Base-by-base conservation (phyloP, 2,113 vertebrate species). In the Scomber scombrus region DNA sequence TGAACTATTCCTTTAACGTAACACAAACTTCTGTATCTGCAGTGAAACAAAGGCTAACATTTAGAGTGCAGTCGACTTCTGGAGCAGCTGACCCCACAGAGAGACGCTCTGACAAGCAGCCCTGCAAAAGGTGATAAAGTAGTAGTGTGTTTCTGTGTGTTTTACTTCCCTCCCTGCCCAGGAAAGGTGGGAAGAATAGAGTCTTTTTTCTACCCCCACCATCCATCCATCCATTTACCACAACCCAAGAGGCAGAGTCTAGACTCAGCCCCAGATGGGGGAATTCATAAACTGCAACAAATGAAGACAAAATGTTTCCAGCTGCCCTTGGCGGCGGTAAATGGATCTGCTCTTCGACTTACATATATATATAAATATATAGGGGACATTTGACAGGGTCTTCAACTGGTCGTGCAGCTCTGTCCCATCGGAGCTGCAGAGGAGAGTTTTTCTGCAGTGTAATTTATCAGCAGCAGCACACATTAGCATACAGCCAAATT, bases 291-390 rank as follows among this genome's bases (percentile, higher is more conserved):
- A 82, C 49, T 65, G n/a, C 78, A 78, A 82, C 71, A 87, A 86
- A 90, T 86, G 64, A 88, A 91, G 89, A 86, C 77, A 87, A 88
- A 89, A 77, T 71, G 74, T 68, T 80, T 88, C 77, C 75, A 84
- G 85, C 64, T 79, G 85, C 56, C 71, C 55, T 71, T 54, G n/a
- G 51, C 0, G 13, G 62, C 19, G 0, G 71, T 13, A 49, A 61
- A 69, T 34, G 31, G 49, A n/a, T 47, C 66, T 69, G 45, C 60
- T 66, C 26, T 18, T 2, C 5, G 18, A 31, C 54, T 29, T 56
- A 6, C 34, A 31, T 13, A 40, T 40, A 40, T 40, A 34, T 34
- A 34, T 7, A 34, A 5, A 9, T 10, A 40, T 40, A 40, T 40
- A 40, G 34, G 34, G 23, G 63, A 15, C 73, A 7, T 49, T 51